Conservation (phyloP, 2,888 invertebrate genomes). For the Acrobasis consociella region DNA sequence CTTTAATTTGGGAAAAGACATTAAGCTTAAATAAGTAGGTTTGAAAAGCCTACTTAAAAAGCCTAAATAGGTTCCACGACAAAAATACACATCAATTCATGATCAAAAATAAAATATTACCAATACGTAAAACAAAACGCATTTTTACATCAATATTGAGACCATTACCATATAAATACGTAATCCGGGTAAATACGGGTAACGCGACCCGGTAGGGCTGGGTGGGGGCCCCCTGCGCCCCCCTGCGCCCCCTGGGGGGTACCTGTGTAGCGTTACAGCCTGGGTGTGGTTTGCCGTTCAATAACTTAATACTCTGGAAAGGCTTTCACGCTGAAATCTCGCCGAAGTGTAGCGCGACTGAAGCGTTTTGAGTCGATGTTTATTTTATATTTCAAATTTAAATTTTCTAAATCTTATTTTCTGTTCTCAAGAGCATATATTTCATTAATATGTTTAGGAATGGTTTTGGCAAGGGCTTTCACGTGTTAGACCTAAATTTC, state of each 20-base stretch:
- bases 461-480: too few relatives aligned
- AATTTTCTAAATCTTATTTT: too few relatives aligned
- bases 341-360: constrained; percentile 52
- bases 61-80: background rate
- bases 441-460: too few relatives aligned
- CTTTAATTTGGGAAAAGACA: too few relatives aligned
- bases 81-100: background rate
- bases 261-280: constrained; percentile 74
- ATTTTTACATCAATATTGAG: constrained; percentile 34
- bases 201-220: constrained; percentile 47
- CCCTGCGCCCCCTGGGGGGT: constrained; percentile 43
- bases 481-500: too few relatives aligned
- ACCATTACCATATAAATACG: constrained; percentile 59
- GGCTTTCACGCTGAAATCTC: constrained; percentile 82
- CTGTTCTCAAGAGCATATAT: too few relatives aligned
- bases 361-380: constrained; percentile 50
- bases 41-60: too few relatives aligned
- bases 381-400: background rate
- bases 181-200: constrained; percentile 56
- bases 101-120: background rate
- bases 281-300: constrained; percentile 83
- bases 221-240: too few relatives aligned
- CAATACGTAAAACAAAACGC: background rate
- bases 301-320: constrained; percentile 83
- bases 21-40: background rate